These are phyloP conservation scores for Pararge aegeria DNA, from an alignment of 1,140 invertebrate species.

Conservation along the genomic window DNA sequence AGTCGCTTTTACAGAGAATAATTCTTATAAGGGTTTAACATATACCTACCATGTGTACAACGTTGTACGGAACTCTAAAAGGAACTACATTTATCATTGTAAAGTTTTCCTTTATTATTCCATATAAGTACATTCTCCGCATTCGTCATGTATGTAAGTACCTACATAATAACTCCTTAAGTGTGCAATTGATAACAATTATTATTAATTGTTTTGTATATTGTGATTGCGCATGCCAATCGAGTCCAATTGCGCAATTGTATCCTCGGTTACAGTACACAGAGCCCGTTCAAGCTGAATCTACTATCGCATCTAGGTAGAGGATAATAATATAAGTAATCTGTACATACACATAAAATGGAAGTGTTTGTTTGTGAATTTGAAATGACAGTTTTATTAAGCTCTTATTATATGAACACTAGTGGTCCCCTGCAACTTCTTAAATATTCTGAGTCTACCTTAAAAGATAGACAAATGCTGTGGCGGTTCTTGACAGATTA, in stretches of 20 bases:
- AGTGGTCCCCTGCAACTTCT: no score
- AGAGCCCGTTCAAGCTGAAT: slow-evolving; percentile 6
- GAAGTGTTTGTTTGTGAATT: no score
- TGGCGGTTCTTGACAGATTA: no score
- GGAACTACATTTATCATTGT: not conserved
- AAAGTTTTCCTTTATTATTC: not conserved
- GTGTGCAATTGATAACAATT: slow-evolving; percentile 35
- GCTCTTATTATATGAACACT: no score
- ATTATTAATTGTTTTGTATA: slow-evolving; percentile 36
- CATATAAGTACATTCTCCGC: slow-evolving; percentile 5
- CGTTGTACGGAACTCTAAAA: not conserved
- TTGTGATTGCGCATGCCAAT: slow-evolving; percentile 31
- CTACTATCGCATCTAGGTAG: not conserved
- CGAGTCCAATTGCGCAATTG: slow-evolving; percentile 30
- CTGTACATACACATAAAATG: no score
- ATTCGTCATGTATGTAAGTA: slow-evolving; percentile 15
- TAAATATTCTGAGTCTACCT: no score
- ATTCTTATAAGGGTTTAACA: no score
- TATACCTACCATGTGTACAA: no score
- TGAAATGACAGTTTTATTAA: no score
- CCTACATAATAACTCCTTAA: slow-evolving; percentile 21
- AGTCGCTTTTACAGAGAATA: no score
- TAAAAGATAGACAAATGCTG: no score
- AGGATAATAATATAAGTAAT: not conserved
- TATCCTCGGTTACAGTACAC: not conserved